A percentile compares a stretch with the other conserved stretches of the same genome.
phyloP scores from a whole-genome alignment of 1,140 invertebrate species.

The Drosophila kepulauana region DNA sequence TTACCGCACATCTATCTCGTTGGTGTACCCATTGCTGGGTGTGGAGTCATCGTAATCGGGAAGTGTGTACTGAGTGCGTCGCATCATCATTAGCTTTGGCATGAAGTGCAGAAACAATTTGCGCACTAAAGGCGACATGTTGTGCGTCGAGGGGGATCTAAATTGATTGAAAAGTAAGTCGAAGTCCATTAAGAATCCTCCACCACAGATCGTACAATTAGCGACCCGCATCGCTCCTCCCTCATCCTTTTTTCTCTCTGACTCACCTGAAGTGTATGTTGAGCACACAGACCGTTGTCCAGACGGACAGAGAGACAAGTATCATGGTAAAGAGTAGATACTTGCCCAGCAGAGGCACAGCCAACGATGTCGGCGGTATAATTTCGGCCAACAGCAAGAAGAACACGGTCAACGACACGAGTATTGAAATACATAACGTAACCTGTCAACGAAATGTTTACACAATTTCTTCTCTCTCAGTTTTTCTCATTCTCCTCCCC shows the following conservation, averaged over 20 bases:
- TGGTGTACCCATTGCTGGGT: constrained; percentile 90
- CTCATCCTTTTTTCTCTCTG: not conserved
- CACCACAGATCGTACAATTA: not conserved
- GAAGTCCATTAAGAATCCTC: not conserved
- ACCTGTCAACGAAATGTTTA: constrained; percentile 87
- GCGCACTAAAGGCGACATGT: constrained; percentile 95
- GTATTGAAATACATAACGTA: constrained; percentile 98
- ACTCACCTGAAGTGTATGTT: constrained; percentile 98
- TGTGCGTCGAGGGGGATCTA: constrained; percentile 98
- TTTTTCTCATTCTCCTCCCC: constrained; percentile 27
- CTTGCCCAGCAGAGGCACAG: constrained; percentile 98
- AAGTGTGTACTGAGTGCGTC: constrained; percentile 92
- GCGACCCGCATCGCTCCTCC: not conserved
- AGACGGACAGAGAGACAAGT: constrained; percentile 97
- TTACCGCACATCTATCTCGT: constrained; percentile 92
- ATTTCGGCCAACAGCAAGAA: constrained; percentile 98
- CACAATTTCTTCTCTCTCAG: constrained; percentile 59
- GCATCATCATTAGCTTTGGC: constrained; percentile 95
- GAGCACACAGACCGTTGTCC: constrained; percentile 98
- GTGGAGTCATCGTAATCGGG: constrained; percentile 93
- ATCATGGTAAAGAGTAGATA: constrained; percentile 99
- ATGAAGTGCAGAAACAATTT: constrained; percentile 95
- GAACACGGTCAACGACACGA: constrained; percentile 99
- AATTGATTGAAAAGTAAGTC: constrained; percentile 23
- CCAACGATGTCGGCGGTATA: constrained; percentile 98